Evolutionary conservation across 2,888 invertebrate genomes (phyloP).

Genomic region (Agriopis leucophaearia): DNA sequence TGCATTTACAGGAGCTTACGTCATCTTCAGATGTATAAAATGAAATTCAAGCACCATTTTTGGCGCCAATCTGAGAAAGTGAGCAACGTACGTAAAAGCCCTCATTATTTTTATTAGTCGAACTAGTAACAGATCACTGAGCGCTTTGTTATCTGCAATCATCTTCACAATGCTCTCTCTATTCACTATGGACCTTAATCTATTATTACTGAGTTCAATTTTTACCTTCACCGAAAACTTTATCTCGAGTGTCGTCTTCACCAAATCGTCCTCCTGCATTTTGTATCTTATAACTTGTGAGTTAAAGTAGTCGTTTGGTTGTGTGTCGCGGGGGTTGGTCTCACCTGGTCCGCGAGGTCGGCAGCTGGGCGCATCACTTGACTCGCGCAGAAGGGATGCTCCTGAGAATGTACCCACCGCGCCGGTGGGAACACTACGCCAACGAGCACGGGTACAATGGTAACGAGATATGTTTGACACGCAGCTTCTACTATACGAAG

Average conservation of each 20-base stretch:
- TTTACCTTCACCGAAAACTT: conserved; percentile 52
- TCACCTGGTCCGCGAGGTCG: conserved; percentile 77
- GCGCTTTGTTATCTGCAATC: conserved; percentile 77
- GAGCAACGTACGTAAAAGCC: conserved; percentile 42
- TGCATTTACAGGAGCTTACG: conserved; percentile 12
- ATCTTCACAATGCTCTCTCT: conserved; percentile 57
- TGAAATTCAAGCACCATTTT: conserved; percentile 29
- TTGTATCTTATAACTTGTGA: conserved; percentile 30
- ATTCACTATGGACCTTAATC: conserved; percentile 58
- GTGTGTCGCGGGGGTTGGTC: conserved; percentile 46
- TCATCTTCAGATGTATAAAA: conserved; percentile 7
- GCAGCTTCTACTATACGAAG: conserved; percentile 24
- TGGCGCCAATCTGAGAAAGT: conserved; percentile 50
- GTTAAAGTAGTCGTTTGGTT: conserved; percentile 54
- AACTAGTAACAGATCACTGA: conserved; percentile 81
- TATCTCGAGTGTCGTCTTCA: conserved; percentile 55
- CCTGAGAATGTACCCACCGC: conserved; percentile 82
- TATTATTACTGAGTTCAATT: conserved; percentile 60
- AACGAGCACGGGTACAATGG: conserved; percentile 59
- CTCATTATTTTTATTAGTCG: conserved; percentile 71
- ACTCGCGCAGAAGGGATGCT: conserved; percentile 84
- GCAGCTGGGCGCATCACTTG: conserved; percentile 82
- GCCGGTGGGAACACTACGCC: conserved; percentile 66
- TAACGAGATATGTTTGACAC: conserved; percentile 65
- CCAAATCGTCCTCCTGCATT: conserved; percentile 18